Base-by-base conservation (phyloP, 2,797 vertebrate species). In the Pangasius macronema region DNA sequence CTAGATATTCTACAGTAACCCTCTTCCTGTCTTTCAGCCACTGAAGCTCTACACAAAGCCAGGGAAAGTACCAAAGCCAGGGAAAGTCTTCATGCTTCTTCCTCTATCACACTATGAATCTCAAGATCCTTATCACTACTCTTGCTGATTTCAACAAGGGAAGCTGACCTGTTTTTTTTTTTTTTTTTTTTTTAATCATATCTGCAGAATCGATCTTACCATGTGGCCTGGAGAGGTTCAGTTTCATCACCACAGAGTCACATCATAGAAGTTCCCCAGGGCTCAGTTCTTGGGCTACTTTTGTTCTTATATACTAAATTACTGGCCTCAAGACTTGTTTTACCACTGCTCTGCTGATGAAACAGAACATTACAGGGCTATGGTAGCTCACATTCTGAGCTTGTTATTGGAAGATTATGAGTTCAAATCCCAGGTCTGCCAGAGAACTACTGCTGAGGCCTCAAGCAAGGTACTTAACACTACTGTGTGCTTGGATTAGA, bases 391-490 rank as follows among this genome's bases (percentile, higher is more conserved):
- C 36, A 82, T 27, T 61, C 46, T 83, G 61, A 67, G 61, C 36
- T 82, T 27, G 22, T 61, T 61, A 79, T 55, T 79, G 53, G 53
- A 46, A 63, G 80, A 63, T 83, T 86, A 63, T 70, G 46, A 53
- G 33, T 51, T 83, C 46, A 67, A 14, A 33, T 51, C 63, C 63
- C 22, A 53, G 81, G 63, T 68, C 63, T 83, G 4, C 63, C 18
- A 67, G 46, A 51, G n/a, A 51, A 67, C 63, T 46, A 83, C 42
- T 53, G 61, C 63, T 68, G 20, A 68, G 81, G n/a, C 61, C n/a
- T 24, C 2, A n/a, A 33, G 61, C 42, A 83, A 68, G 7, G 4
- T 10, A 67, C 42, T 46, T 63, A 82, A 63, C 79, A 82, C 36
- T 27, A 63, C 57, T 27, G 2, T 63, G 36, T 46, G 55, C 79